Conservation (phyloP, 1,140 invertebrate species). For the Gerris buenoi region DNA sequence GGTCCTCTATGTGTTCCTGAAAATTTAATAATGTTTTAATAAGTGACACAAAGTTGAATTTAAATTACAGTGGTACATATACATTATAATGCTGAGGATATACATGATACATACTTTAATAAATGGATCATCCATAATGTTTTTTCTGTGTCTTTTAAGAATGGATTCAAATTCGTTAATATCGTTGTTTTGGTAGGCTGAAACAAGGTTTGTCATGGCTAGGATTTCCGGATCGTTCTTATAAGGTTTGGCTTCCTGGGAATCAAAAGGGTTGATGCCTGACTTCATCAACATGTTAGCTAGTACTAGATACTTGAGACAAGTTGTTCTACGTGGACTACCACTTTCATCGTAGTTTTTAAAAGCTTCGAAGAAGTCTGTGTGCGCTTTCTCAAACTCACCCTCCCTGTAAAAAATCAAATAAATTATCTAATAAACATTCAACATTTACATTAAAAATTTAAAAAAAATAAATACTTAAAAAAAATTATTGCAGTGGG, state of each 20-base stretch:
- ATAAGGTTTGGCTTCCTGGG: constrained; percentile 98
- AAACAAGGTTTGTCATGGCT: constrained; percentile 98
- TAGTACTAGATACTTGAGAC: constrained; percentile 94
- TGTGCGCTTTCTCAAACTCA: constrained; percentile 97
- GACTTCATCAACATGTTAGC: constrained; percentile 99
- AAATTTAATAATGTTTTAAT: not conserved
- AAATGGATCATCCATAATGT: constrained; percentile 99
- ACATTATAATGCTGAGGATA: no score
- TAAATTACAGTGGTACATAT: no score
- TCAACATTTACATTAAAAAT: no score
- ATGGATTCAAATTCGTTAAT: constrained; percentile 98
- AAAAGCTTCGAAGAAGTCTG: constrained; percentile 99
- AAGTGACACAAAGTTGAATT: no score
- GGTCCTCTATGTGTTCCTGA: constrained; percentile 37
- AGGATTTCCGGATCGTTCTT: constrained; percentile 99
- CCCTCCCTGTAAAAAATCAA: constrained; percentile 53
- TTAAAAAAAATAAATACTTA: no score
- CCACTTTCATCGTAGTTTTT: constrained; percentile 99
- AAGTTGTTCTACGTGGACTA: constrained; percentile 90
- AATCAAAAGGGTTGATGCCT: constrained; percentile 99
- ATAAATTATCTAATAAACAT: not conserved
- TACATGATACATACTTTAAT: no score
- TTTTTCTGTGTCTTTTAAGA: constrained; percentile 82
- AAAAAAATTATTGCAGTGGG: no score
- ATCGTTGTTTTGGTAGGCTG: constrained; percentile 97